Evolutionary conservation across 2,113 vertebrate genomes (phyloP).

Genomic region (Emydura subglobosa): DNA sequence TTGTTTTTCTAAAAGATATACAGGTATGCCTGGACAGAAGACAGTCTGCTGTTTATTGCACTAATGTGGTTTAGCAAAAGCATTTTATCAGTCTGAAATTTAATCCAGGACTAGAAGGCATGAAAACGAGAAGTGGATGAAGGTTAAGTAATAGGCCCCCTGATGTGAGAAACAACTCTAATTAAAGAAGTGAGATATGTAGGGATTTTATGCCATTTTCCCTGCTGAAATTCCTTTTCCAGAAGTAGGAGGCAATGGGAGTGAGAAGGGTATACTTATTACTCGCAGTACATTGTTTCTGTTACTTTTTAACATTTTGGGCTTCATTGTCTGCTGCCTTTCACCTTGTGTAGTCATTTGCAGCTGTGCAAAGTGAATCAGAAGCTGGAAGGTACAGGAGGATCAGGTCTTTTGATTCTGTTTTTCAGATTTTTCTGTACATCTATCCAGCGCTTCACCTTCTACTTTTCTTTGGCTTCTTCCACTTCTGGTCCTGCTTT

Average conservation of each 20-base stretch:
- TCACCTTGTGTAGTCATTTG: background rate
- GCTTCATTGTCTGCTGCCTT: background rate
- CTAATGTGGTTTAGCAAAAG: background rate
- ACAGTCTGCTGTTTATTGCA: constrained; percentile 20
- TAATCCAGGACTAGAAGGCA: constrained; percentile 48
- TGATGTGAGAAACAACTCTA: constrained; percentile 24
- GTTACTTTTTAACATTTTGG: background rate
- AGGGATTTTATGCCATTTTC: constrained; percentile 21
- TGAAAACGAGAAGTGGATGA: background rate
- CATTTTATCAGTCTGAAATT: constrained; percentile 52
- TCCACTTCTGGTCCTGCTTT: background rate
- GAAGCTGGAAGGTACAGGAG: background rate
- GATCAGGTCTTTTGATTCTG: background rate
- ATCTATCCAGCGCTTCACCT: background rate
- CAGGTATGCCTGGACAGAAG: background rate
- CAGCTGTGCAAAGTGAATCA: background rate
- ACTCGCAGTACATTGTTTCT: background rate
- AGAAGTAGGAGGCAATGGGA: background rate
- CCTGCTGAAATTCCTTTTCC: constrained; percentile 9
- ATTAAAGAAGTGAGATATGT: constrained; percentile 55
- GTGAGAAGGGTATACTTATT: background rate
- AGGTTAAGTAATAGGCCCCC: constrained; percentile 45
- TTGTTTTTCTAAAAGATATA: constrained; percentile 55
- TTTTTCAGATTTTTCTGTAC: background rate
- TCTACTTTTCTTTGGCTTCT: background rate